Conservation (phyloP, 2,113 vertebrate genomes). For the Asarcornis scutulata region DNA sequence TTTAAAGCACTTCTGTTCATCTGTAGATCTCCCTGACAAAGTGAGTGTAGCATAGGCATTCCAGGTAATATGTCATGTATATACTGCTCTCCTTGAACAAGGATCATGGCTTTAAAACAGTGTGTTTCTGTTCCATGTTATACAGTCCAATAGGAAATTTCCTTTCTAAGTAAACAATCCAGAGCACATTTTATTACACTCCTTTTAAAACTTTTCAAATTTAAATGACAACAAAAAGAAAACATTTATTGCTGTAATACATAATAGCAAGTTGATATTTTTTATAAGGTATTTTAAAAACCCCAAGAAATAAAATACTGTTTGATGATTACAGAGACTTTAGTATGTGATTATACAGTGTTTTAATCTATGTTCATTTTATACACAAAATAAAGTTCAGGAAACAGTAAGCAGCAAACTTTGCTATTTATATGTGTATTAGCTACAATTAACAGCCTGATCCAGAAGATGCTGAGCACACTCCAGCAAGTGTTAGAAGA, state of each 20-base stretch:
- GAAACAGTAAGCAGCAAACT: constrained; percentile 36
- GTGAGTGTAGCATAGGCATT: accelerated
- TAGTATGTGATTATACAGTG: constrained; percentile 58
- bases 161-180: constrained; percentile 2
- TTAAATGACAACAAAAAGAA: constrained; percentile 50
- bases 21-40: neutral
- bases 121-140: neutral
- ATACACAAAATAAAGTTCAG: constrained; percentile 45
- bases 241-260: constrained; percentile 73
- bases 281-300: constrained; percentile 53
- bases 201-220: constrained; percentile 48
- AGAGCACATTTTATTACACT: constrained; percentile 34
- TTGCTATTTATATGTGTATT: neutral
- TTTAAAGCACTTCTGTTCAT: constrained; percentile 10
- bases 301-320: constrained; percentile 33
- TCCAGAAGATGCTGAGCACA: constrained; percentile 39
- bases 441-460: constrained; percentile 40
- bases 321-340: constrained; percentile 67
- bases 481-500: neutral
- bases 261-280: constrained; percentile 20
- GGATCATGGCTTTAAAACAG: neutral
- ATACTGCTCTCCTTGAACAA: neutral
- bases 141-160: neutral
- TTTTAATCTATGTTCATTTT: constrained; percentile 59
- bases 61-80: neutral